A percentile compares a stretch with the other conserved stretches of the same genome.
phyloP scores from a whole-genome alignment of 2,797 vertebrate genomes.

The Rousettus madagascariensis region DNA sequence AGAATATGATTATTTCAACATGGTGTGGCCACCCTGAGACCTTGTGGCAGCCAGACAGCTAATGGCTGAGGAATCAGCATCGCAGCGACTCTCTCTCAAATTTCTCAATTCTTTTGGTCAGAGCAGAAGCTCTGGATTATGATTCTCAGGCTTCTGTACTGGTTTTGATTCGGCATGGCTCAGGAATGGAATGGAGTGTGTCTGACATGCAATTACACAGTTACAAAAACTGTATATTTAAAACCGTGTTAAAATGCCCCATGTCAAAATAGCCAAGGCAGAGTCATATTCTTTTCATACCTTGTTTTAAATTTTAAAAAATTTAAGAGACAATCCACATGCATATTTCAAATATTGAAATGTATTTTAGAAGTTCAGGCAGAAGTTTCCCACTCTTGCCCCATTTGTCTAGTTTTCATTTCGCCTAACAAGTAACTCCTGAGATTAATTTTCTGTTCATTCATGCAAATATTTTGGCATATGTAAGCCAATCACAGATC shows the following conservation, averaged over 20 bases:
- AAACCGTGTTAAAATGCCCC: constrained; percentile 46
- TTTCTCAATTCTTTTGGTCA: constrained; percentile 60
- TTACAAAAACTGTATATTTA: constrained; percentile 30
- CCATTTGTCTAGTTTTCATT: not conserved
- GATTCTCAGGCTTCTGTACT: constrained; percentile 47
- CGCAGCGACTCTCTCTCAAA: constrained; percentile 2
- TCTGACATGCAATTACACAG: constrained; percentile 64
- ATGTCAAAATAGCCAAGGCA: constrained; percentile 35
- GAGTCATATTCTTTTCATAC: constrained; percentile 26
- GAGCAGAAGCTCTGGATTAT: constrained; percentile 49
- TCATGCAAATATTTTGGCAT: constrained; percentile 21
- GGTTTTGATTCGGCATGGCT: constrained; percentile 60
- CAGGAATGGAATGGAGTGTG: constrained; percentile 47
- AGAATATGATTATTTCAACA: not conserved
- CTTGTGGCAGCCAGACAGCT: not conserved
- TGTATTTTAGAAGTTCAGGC: constrained; percentile 21
- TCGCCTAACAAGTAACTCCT: not conserved
- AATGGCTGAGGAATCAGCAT: not conserved
- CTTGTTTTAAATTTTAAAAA: constrained; percentile 27
- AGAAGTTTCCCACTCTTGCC: not conserved
- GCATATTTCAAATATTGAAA: constrained; percentile 16
- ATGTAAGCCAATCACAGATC: not conserved
- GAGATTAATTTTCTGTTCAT: constrained; percentile 26
- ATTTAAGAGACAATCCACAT: constrained; percentile 13
- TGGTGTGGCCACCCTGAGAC: not conserved